A percentile compares a stretch with the other conserved stretches of the same genome.
Conservation (phyloP, 1,140 invertebrate species). For the Lordiphosa stackelbergi region DNA sequence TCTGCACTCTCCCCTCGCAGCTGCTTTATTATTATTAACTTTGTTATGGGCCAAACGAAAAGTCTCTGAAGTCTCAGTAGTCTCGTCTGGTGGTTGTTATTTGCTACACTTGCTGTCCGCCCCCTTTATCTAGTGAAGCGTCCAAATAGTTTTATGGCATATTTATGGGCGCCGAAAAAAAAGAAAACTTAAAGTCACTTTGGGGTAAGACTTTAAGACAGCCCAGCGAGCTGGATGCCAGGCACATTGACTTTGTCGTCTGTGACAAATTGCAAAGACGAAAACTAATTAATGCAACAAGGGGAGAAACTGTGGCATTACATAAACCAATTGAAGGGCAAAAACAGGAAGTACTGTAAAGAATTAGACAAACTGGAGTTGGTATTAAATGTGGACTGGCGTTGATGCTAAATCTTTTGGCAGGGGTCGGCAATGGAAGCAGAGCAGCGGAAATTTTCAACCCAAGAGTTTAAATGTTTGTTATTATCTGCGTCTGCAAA, state of each 20-base stretch:
- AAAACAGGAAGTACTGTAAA: too few species aligned
- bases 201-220: constrained; percentile 68
- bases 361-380: too few species aligned
- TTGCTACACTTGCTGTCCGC: constrained; percentile 64
- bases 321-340: constrained; percentile 16
- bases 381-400: too few species aligned
- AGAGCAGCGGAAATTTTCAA: too few species aligned
- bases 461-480: too few species aligned
- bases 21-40: constrained; percentile 72
- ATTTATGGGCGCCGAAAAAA: constrained; percentile 62
- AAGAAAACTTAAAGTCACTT: constrained; percentile 60
- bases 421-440: too few species aligned
- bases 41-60: constrained; percentile 56
- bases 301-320: constrained; percentile 31
- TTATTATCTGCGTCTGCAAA: too few species aligned
- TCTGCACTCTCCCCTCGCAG: constrained; percentile 1
- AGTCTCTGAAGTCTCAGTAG: constrained; percentile 46
- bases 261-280: constrained; percentile 61
- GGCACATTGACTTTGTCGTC: constrained; percentile 44
- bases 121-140: constrained; percentile 63
- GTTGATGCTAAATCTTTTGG: too few species aligned
- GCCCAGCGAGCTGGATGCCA: not conserved
- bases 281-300: constrained; percentile 65
- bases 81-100: constrained; percentile 44
- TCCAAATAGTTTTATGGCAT: constrained; percentile 73